Evolutionary conservation across 2,113 vertebrate genomes (phyloP), one percentile per base, ranked within the genome.

Genomic region (Daubentonia madagascariensis): DNA sequence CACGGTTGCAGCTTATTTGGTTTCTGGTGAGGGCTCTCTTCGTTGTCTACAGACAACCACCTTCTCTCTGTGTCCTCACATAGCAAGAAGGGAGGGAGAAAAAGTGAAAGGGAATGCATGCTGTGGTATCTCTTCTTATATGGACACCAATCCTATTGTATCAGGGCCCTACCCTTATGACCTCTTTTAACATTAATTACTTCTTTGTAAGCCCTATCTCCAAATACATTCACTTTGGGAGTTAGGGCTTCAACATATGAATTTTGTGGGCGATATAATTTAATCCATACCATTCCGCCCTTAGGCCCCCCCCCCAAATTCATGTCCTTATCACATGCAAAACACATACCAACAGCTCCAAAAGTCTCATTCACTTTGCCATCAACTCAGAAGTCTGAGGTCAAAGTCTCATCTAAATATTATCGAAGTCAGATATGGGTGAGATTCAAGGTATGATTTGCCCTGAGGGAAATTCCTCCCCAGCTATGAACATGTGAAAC

Each of bases 381-480:
- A 75, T 88, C 35, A 92, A 57, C 73, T 85, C 43, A 78, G n/a
- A 94, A 93, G 43, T 25, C 57, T 57, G 59, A 73, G 37, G 18
- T 86, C 48, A 78, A 65, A 95, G 83, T 84, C 57, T 96, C 32
- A 54, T 52, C 67, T 95, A 59, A 96, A n/a, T 91, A 65, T 63
- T 59, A 87, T 50, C n/a, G 67, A 95, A 96, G 63, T 94, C 70
- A 88, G 32, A 48, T 68, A 61, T 8, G 13, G 12, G 35, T 95
- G 43, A 96, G 28, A 89, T 35, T 89, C 59, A 50, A 81, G 65
- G 59, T 90, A 61, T 59, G 18, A 87, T 73, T 96, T 48, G 22
- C 72, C 67, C 52, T 85, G 50, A 85, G 35, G 61, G 75, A 93
- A 89, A 52, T 84, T 91, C 65, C 45, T 93, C 88, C 32, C 80